phyloP scores from a whole-genome alignment of 2,113 vertebrate species.

The Manacus vitellinus region DNA sequence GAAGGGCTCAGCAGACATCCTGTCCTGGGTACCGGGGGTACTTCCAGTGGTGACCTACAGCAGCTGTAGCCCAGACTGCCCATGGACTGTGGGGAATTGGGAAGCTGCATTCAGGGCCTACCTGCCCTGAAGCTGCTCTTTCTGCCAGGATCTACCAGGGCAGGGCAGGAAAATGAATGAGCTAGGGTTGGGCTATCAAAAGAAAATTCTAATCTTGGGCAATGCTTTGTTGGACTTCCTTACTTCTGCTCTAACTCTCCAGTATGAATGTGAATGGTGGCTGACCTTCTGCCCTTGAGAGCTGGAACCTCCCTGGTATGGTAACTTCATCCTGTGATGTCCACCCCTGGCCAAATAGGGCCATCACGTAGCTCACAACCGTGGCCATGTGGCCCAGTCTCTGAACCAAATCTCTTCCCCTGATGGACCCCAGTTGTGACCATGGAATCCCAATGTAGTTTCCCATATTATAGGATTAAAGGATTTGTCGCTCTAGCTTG shows the following conservation, averaged over 20 bases:
- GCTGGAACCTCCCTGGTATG: background rate
- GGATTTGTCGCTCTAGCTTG: background rate
- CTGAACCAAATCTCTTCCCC: background rate
- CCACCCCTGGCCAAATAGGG: background rate
- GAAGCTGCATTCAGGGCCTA: background rate
- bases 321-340: accelerated
- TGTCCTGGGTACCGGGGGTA: accelerated
- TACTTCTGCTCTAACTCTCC: background rate
- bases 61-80: background rate
- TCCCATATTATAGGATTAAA: background rate
- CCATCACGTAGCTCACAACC: background rate
- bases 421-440: background rate
- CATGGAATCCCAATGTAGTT: background rate
- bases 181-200: background rate
- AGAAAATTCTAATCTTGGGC: background rate
- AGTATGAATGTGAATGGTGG: background rate
- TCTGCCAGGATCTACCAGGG: background rate
- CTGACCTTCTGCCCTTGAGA: background rate
- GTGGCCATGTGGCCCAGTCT: background rate
- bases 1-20: background rate
- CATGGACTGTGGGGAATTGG: background rate
- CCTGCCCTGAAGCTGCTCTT: background rate
- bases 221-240: background rate
- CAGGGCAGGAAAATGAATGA: background rate
- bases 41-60: background rate